Percentiles rank a stretch among this genome's conserved stretches.
Evolutionary conservation across 2,888 invertebrate genomes (phyloP).

Genomic region (Parascotia fuliginaria): DNA sequence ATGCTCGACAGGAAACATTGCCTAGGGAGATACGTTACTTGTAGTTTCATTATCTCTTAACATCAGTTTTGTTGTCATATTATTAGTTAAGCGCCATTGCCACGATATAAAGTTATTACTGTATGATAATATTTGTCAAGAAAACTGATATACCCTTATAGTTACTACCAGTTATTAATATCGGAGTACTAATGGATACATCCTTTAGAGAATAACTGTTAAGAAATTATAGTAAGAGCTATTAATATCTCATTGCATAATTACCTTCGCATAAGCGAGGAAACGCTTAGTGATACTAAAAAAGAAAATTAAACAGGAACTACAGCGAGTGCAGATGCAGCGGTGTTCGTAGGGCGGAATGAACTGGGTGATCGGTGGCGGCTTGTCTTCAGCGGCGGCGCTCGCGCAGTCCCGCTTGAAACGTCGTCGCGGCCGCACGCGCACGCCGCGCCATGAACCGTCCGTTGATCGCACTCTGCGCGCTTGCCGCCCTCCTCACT

Average conservation of each 20-base stretch:
- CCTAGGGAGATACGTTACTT: no score
- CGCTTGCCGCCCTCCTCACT: constrained; percentile 70
- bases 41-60: no score
- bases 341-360: constrained; percentile 63
- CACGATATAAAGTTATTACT: no score
- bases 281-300: constrained; percentile 21
- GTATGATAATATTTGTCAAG: no score
- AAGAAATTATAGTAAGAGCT: constrained; percentile 3
- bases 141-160: no score
- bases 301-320: constrained; percentile 48
- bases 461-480: constrained; percentile 68
- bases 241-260: constrained; percentile 27
- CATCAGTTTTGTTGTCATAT: no score
- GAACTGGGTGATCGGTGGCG: constrained; percentile 67
- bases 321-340: constrained; percentile 57
- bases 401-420: constrained; percentile 81
- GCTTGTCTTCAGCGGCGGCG: constrained; percentile 54
- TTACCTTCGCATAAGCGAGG: constrained; percentile 22
- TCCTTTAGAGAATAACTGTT: no score
- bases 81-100: no score
- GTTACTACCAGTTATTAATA: no score
- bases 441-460: constrained; percentile 76
- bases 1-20: no score
- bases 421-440: constrained; percentile 80
- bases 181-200: no score